A percentile compares a stretch with the other conserved stretches of the same genome.
Conservation (phyloP, 2,797 vertebrate genomes). For the Chaetodon trifasciatus region DNA sequence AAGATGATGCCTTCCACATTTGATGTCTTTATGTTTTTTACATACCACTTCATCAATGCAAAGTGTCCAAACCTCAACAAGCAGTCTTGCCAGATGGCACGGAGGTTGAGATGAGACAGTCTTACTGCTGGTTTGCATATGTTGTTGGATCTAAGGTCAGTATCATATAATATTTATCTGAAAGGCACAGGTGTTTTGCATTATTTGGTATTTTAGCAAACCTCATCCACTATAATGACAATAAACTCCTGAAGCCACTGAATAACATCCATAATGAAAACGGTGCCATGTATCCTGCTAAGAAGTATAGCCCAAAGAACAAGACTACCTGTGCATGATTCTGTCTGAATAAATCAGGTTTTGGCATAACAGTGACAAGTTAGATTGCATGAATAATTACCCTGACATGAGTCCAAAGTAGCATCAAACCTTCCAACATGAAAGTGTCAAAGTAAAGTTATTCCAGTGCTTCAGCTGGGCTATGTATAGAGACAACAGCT, state of each 20-base stretch:
- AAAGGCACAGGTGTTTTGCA: conserved; percentile 60
- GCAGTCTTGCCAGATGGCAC: conserved; percentile 63
- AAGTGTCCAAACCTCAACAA: conserved; percentile 62
- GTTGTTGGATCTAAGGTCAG: conserved; percentile 50
- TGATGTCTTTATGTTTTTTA: conserved; percentile 63
- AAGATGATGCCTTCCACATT: conserved; percentile 57
- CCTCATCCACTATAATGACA: conserved; percentile 48
- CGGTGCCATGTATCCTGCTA: not conserved
- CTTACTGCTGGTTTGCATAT: conserved; percentile 59
- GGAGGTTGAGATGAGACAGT: conserved; percentile 50
- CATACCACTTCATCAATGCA: conserved; percentile 56
- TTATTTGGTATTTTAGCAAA: conserved; percentile 52
- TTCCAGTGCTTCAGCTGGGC: conserved; percentile 74
- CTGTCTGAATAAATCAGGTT: conserved; percentile 34
- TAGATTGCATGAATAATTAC: conserved; percentile 70
- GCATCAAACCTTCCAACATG: conserved; percentile 72
- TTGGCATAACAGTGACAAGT: conserved; percentile 54
- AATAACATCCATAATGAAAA: conserved; percentile 37
- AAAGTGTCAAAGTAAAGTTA: conserved; percentile 84
- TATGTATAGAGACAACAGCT: conserved; percentile 82
- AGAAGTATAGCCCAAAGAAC: conserved; percentile 42
- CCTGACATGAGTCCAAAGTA: conserved; percentile 68
- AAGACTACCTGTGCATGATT: conserved; percentile 32
- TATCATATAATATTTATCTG: conserved; percentile 44
- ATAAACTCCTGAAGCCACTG: conserved; percentile 38